Evolutionary conservation across 2,888 invertebrate species (phyloP), one percentile per base, ranked within the genome.

Genomic region (Lepas anatifera): DNA sequence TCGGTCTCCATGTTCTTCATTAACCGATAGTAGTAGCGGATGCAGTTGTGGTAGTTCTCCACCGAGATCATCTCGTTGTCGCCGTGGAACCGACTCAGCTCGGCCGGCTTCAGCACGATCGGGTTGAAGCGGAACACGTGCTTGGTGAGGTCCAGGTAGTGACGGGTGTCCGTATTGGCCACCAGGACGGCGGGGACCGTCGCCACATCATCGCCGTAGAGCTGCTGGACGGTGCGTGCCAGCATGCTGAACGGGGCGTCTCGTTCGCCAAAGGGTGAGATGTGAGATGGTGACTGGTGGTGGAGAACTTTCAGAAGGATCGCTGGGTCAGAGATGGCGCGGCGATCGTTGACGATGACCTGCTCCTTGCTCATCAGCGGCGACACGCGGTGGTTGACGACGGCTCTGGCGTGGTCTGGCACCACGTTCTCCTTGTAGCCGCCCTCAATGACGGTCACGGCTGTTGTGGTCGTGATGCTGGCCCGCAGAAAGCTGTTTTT

Each of bases 401-500:
- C 75, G 10, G 82, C 83, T 50, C 74, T 75, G 18, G 82, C 83
- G 10, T 75, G 74, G 22, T 79, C 77, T 4, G 83, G 81, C 64
- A 83, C 76, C 6, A 83, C 80, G 76, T 83, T 83, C n/a, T 79
- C 78, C 78, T 83, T 83, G 43, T 81, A 76, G 10, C 84, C 84
- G 67, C 81, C 81, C 63, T 80, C 75, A 73, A 84, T 79, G 73
- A 80, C 78, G 8, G 83, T 84, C 10, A 82, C 79, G 22, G 83
- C 81, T n/a, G 82, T 82, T 2, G 83, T 82, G 2, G 84, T 83
- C 71, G 83, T 77, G 0, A 81, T 76, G 1, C 81, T 70, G 7
- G 82, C 79, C 76, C 82, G 81, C 6, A 79, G 77, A 3, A 76
- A 69, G 41, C 16, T 16, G 2, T 41, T 41, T 1, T 41, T 41